Evolutionary conservation across 1,140 invertebrate genomes (phyloP).

Genomic region (Stratiolaelaps scimitus): DNA sequence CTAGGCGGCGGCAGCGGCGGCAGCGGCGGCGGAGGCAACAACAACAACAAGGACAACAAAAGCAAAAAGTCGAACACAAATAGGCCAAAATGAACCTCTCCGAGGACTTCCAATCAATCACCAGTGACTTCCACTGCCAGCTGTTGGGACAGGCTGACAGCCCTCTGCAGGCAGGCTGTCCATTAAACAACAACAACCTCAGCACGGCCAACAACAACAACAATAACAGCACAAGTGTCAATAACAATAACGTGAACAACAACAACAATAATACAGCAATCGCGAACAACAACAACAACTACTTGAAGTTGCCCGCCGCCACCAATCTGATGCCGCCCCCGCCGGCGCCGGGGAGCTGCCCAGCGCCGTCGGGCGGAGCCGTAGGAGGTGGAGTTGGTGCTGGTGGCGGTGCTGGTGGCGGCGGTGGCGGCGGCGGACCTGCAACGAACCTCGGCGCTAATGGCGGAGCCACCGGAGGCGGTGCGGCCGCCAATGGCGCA

Average conservation of each 20-base stretch:
- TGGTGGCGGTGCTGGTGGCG: not conserved
- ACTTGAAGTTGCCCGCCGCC: not conserved
- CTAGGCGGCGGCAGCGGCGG: too few relatives aligned
- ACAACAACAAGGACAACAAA: too few relatives aligned
- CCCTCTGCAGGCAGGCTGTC: not conserved
- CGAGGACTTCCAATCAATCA: constrained; percentile 22
- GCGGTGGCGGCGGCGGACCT: not conserved
- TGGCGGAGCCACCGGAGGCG: not conserved
- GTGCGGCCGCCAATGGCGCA: not conserved
- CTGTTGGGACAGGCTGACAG: not conserved
- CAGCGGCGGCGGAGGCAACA: too few relatives aligned
- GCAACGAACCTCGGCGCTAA: not conserved
- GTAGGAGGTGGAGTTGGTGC: too few relatives aligned
- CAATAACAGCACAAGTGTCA: constrained; percentile 23
- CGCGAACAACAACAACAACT: constrained; percentile 13
- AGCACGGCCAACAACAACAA: not conserved
- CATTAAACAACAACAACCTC: not conserved
- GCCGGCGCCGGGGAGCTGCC: constrained; percentile 5
- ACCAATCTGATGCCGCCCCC: constrained; percentile 17
- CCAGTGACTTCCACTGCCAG: constrained; percentile 27
- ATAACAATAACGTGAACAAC: constrained; percentile 9
- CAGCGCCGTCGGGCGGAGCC: too few relatives aligned
- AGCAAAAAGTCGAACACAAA: too few relatives aligned
- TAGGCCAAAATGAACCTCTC: constrained; percentile 14
- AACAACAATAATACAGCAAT: not conserved